Conservation (phyloP, 1,140 invertebrate species). For the Pseudomyrmex cubaensis region DNA sequence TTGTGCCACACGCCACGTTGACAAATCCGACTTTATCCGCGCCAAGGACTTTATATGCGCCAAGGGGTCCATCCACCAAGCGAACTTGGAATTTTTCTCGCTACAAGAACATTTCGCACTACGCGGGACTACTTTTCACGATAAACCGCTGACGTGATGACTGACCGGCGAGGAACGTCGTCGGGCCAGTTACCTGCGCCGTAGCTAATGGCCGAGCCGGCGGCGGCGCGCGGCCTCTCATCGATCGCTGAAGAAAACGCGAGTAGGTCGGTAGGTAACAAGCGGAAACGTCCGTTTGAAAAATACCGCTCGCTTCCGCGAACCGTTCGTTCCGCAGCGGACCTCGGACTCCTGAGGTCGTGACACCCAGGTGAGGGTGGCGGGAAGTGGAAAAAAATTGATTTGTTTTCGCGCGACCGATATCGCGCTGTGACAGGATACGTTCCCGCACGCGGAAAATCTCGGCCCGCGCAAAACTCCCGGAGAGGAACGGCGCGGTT, state of each 20-base stretch:
- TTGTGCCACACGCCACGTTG: conserved; percentile 13
- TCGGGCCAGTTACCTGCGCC: neutral
- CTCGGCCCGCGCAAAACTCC: conserved; percentile 1
- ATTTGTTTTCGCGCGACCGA: conserved; percentile 54
- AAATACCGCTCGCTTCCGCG: conserved; percentile 31
- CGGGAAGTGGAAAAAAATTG: conserved; percentile 22
- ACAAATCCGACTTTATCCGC: conserved; percentile 53
- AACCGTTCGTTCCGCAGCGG: neutral
- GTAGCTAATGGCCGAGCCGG: neutral
- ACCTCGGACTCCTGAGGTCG: neutral
- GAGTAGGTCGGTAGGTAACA: conserved; percentile 4
- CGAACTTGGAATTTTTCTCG: conserved; percentile 19
- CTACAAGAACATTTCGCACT: conserved; percentile 13
- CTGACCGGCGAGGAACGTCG: neutral
- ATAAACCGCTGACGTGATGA: conserved; percentile 5
- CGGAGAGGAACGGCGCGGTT: neutral
- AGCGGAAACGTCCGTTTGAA: conserved; percentile 24
- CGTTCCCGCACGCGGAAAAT: conserved; percentile 49
- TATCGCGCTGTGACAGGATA: conserved; percentile 25
- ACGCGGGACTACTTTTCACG: neutral
- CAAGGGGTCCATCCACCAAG: conserved; percentile 8
- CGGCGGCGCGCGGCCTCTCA: neutral
- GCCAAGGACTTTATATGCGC: conserved; percentile 22
- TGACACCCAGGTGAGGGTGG: neutral
- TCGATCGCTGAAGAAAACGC: conserved; percentile 27